Base-by-base conservation (phyloP, 1,140 invertebrate species). In the Bombus ignitus region DNA sequence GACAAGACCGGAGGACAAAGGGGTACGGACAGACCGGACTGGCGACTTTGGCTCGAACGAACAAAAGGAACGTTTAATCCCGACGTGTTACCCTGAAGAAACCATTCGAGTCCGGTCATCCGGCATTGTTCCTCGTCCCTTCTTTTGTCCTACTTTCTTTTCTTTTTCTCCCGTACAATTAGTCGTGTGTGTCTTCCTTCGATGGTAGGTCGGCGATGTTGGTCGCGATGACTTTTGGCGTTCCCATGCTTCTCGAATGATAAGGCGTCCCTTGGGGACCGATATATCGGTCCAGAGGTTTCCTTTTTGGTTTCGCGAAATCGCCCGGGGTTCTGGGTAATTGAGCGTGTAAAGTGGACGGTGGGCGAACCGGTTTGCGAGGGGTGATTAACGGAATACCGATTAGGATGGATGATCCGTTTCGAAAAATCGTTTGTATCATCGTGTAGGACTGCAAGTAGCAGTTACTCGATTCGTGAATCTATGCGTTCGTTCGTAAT, bases 41-140 rank as follows among this genome's bases (percentile, higher is more conserved):
- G 85, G 81, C 89, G 85, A 91, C 90, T 90, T 87, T 78, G 79
- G 66, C 80, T 74, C 47, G 53, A 70, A 87, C 85, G 89, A 91
- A 91, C 89, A 91, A 91, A 91, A 81, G 76, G 86, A 91, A 91
- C 89, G 90, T 91, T 91, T 91, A 91, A 91, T 91, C 90, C 89
- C 87, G 85, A 87, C 90, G 90, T 91, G 89, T 91, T 89, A 89
- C 89, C 82, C 81, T 35, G 82, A 87, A 91, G 89, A 91, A 91
- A 91, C 89, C 79, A 87, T 83, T 85, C 71, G 78, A 70, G 81
- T 71, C 81, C 83, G 83, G 81, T 88, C 88, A 90, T 90, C 88
- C 87, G 72, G 78, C 79, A 85, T 90, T 89, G 80, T 89, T 86
- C 85, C 86, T 83, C 78, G 81, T 88, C 81, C 86, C 85, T 82